Base-by-base conservation (phyloP, 2,888 invertebrate genomes). In the Asteroscopus sphinx region DNA sequence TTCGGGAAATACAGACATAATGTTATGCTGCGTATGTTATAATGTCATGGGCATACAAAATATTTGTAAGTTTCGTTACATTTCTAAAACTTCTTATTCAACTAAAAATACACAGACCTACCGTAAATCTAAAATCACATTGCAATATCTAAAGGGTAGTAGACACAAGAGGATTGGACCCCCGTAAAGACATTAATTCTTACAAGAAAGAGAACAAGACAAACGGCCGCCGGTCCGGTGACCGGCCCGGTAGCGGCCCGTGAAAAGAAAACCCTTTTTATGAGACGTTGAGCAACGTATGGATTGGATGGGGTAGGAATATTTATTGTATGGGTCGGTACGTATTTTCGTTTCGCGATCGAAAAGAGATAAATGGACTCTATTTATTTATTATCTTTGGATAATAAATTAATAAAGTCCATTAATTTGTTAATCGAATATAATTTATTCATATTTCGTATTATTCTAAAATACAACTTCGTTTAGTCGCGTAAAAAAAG, bases 181-280 rank as follows among this genome's bases (percentile, higher is more conserved):
- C 83, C 83, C 76, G 79, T 82, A 87, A 82, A 81, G 80, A 87
- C 86, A 90, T 88, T 86, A 88, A 88, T 89, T 86, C 85, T 81
- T 84, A 81, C 85, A 84, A 81, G 84, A 82, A 81, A 78, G 71
- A 80, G 81, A 80, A 80, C 80, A 79, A 81, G 82, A 87, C 81
- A 85, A 85, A 86, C 81, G 79, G 64, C 77, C 76, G 69, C 59
- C 79, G 80, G 78, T 74, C 73, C 73, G 77, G 67, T 46, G 6
- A 28, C 28, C 6, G 28, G 28, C 9, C 72, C 73, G 64, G 60
- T 62, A 53, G 73, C 80, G 79, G 80, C 74, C 65, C 89, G 87
- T 89, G 87, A 86, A 91, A 91, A 87, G 89, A 90, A 70, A 90
- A 90, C 89, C 92, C 90, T 89, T 91, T 89, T 86, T 83, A 71